These are phyloP conservation scores for Anodontia alba DNA, from an alignment of 2,888 invertebrate species.

Conservation along the genomic window DNA sequence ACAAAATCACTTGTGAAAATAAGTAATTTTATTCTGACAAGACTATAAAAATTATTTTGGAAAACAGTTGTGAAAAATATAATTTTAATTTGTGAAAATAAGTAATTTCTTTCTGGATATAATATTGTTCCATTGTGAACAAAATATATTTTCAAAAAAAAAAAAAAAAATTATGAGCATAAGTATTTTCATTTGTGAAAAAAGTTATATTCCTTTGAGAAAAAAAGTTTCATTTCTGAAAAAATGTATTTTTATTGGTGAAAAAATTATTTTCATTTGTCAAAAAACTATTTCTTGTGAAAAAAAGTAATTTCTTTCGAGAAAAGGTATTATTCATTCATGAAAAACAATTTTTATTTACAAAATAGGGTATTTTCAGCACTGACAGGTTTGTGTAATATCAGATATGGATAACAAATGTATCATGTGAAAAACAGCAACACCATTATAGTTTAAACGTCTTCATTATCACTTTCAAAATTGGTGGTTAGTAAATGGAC, in stretches of 20 bases:
- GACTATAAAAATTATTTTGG: too few relatives aligned
- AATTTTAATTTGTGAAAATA: slow-evolving; percentile 1
- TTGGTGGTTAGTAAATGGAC: not conserved
- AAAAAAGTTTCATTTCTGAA: not conserved
- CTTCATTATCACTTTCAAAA: too few relatives aligned
- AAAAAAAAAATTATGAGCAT: not conserved
- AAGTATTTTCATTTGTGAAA: not conserved
- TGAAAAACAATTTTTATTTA: too few relatives aligned
- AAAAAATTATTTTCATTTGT: not conserved
- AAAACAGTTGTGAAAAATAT: not conserved
- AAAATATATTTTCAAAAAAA: too few relatives aligned
- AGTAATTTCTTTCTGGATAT: not conserved
- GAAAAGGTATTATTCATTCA: too few relatives aligned
- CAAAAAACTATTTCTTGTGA: not conserved
- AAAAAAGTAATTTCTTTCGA: not conserved
- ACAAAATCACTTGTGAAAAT: not conserved
- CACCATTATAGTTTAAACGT: not conserved
- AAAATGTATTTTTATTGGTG: not conserved
- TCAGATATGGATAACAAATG: not conserved
- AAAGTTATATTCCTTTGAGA: not conserved
- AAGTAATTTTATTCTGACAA: too few relatives aligned
- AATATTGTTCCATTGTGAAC: too few relatives aligned
- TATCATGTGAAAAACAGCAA: slow-evolving; percentile 10
- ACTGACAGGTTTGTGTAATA: not conserved
- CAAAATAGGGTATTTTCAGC: too few relatives aligned